A percentile compares a stretch with the other conserved stretches of the same genome.
phyloP scores from a whole-genome alignment of 2,113 vertebrate genomes.

The Neogobius melanostomus region DNA sequence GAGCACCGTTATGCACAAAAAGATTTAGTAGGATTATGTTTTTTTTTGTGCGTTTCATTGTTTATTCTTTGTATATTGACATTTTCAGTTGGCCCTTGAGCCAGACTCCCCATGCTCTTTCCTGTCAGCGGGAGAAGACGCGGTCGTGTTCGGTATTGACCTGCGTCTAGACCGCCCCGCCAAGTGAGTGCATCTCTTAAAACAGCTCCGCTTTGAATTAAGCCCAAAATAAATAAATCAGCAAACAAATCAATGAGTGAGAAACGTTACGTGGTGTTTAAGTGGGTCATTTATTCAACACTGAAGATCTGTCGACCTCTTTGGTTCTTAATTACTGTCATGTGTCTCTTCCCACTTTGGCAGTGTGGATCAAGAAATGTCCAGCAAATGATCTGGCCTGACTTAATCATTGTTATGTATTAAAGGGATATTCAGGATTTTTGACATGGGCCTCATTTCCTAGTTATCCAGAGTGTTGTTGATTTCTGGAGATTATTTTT shows the following conservation, averaged over 20 bases:
- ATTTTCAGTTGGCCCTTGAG: constrained; percentile 88
- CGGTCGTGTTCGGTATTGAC: constrained; percentile 94
- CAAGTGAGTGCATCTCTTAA: constrained; percentile 80
- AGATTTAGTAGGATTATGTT: not conserved
- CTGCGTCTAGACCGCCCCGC: constrained; percentile 89
- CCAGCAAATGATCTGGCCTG: no score
- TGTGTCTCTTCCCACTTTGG: no score
- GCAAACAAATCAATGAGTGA: not conserved
- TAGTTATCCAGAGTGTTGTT: no score
- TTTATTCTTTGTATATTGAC: constrained; percentile 10
- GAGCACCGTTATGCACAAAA: not conserved
- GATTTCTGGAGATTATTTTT: no score
- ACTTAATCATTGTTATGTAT: no score
- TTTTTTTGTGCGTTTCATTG: not conserved
- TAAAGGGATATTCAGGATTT: no score
- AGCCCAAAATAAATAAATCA: not conserved
- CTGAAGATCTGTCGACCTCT: no score
- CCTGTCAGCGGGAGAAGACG: constrained; percentile 95
- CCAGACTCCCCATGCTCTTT: constrained; percentile 96
- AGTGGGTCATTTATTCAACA: no score
- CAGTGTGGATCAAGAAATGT: no score
- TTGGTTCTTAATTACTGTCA: no score
- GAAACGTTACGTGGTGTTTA: no score
- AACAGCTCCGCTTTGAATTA: not conserved
- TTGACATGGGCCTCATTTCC: no score